Percentiles rank a stretch among this genome's conserved stretches.
phyloP scores from a whole-genome alignment of 2,888 invertebrate species.

The Caradrina clavipalpis region DNA sequence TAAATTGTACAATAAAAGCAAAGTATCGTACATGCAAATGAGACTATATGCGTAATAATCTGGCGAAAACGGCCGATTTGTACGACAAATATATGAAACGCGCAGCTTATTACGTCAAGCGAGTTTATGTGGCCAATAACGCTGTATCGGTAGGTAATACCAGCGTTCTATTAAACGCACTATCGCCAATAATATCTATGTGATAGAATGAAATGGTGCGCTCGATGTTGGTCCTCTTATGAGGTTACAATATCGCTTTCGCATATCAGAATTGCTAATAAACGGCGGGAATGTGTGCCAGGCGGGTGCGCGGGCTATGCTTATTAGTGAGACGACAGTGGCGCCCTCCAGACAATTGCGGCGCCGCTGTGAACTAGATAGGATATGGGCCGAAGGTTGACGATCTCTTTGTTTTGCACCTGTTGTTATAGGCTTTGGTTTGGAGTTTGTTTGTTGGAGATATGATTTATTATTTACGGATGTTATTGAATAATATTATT shows the following conservation, averaged over 20 bases:
- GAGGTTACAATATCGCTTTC: slow-evolving; percentile 86
- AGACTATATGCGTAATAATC: slow-evolving; percentile 73
- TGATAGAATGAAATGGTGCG: slow-evolving; percentile 86
- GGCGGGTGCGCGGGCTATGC: slow-evolving; percentile 73
- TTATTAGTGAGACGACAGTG: slow-evolving; percentile 74
- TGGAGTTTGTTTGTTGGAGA: slow-evolving; percentile 22
- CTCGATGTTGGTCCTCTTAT: slow-evolving; percentile 82
- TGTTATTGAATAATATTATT: slow-evolving; percentile 28
- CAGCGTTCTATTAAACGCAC: slow-evolving; percentile 82
- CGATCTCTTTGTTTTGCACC: slow-evolving; percentile 58
- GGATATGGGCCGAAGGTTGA: slow-evolving; percentile 60
- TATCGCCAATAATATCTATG: slow-evolving; percentile 78
- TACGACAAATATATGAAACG: slow-evolving; percentile 85
- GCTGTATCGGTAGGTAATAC: slow-evolving; percentile 81
- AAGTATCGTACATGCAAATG: slow-evolving; percentile 80
- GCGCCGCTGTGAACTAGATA: slow-evolving; percentile 59
- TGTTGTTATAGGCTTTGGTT: slow-evolving; percentile 39
- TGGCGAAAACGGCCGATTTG: slow-evolving; percentile 82
- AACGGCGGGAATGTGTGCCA: slow-evolving; percentile 84
- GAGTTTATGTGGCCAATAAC: slow-evolving; percentile 84
- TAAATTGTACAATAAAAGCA: slow-evolving; percentile 75
- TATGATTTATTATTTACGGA: slow-evolving; percentile 33
- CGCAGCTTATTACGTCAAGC: slow-evolving; percentile 83
- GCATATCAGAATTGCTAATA: slow-evolving; percentile 89
- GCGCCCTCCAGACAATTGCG: slow-evolving; percentile 77